phyloP scores from a whole-genome alignment of 1,140 invertebrate genomes.

The Batillaria attramentaria region DNA sequence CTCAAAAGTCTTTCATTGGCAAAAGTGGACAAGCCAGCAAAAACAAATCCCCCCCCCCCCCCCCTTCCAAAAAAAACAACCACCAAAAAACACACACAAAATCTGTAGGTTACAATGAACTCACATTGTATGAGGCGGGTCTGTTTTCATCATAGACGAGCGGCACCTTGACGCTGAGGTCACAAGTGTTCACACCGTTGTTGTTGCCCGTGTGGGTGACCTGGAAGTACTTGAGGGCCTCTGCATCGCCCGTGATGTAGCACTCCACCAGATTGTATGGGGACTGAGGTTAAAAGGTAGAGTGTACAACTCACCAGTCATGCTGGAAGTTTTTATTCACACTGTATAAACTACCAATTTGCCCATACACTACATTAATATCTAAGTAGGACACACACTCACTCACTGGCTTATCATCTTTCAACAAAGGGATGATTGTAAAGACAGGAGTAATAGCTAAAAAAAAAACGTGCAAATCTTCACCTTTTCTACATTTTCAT shows the following conservation, averaged over 20 bases:
- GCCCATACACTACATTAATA: too few species aligned
- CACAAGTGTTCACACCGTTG: constrained; percentile 27
- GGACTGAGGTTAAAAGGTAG: constrained; percentile 34
- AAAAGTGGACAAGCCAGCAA: neutral
- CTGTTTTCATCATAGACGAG: constrained; percentile 40
- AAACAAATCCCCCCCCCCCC: constrained; percentile 23
- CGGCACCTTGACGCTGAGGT: constrained; percentile 24
- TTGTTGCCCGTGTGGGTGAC: constrained; percentile 24
- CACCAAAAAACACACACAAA: neutral
- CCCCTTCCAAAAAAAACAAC: neutral
- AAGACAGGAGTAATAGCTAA: too few species aligned
- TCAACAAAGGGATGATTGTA: too few species aligned
- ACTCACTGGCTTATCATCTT: too few species aligned
- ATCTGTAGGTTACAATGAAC: constrained; percentile 29
- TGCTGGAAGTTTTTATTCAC: too few species aligned
- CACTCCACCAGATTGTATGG: constrained; percentile 47
- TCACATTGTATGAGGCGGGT: constrained; percentile 31
- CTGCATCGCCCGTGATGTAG: constrained; percentile 34
- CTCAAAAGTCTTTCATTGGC: too few species aligned
- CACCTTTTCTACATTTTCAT: too few species aligned
- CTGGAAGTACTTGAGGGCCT: constrained; percentile 43
- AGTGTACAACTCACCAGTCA: too few species aligned
- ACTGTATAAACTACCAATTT: too few species aligned
- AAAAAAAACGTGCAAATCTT: too few species aligned
- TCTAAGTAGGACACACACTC: too few species aligned